Evolutionary conservation across 2,797 vertebrate genomes (phyloP).

Genomic region (Phrynocephalus vlangalii): DNA sequence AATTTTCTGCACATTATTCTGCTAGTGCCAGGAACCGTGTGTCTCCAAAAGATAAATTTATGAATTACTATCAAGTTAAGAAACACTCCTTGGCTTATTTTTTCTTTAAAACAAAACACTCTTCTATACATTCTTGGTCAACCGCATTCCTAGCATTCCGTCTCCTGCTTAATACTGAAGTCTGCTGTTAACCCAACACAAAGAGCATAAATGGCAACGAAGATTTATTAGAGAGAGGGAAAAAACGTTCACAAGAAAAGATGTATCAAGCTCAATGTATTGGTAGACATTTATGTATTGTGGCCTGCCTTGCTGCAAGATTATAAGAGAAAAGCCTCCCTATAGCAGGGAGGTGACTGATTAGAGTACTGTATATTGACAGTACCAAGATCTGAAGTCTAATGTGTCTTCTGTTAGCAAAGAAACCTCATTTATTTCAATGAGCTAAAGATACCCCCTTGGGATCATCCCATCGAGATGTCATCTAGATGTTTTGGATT

Average conservation of each 20-base stretch:
- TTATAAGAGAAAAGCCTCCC: too few species aligned
- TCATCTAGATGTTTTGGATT: neutral
- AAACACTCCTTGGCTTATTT: constrained; percentile 2
- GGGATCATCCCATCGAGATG: neutral
- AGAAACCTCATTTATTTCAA: neutral
- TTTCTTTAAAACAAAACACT: constrained; percentile 43
- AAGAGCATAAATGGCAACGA: neutral
- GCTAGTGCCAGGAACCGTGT: constrained; percentile 23
- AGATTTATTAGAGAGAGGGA: too few species aligned
- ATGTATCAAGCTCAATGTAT: too few species aligned
- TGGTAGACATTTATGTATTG: neutral
- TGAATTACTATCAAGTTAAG: constrained; percentile 32
- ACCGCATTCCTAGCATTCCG: constrained; percentile 46
- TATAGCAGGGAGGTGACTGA: too few species aligned
- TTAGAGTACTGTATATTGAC: too few species aligned
- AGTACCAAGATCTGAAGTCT: neutral
- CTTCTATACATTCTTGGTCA: constrained; percentile 41
- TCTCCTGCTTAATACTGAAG: constrained; percentile 23
- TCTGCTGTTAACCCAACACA: constrained; percentile 13
- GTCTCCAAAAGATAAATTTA: constrained; percentile 32
- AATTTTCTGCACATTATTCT: constrained; percentile 17
- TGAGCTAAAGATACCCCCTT: neutral
- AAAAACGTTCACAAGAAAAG: neutral
- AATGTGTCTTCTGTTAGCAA: neutral
- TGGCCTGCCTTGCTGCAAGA: neutral